A percentile compares a stretch with the other conserved stretches of the same genome.
Conservation (phyloP, 2,797 vertebrate species). For the Coranthus polyacanthus region DNA sequence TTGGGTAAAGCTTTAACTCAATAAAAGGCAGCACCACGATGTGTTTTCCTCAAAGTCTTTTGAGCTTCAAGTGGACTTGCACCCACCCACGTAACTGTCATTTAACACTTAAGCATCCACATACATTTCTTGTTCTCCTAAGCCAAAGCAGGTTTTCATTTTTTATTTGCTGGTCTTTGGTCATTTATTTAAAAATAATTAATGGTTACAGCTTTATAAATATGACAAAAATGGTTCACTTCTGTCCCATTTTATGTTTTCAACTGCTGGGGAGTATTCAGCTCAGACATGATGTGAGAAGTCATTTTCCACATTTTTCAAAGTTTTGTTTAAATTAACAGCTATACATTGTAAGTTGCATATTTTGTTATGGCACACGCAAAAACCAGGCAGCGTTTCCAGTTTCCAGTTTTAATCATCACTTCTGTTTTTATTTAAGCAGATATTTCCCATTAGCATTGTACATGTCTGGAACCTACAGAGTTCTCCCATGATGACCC, state of each 20-base stretch:
- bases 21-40: constrained; percentile 25
- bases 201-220: not conserved
- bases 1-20: constrained; percentile 24
- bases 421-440: constrained; percentile 89
- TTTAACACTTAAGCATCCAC: too few species aligned
- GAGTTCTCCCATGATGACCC: constrained; percentile 78
- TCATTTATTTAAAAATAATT: too few species aligned
- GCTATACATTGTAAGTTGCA: constrained; percentile 11
- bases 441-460: constrained; percentile 87
- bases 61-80: too few species aligned
- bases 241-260: not conserved
- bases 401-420: constrained; percentile 87
- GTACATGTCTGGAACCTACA: constrained; percentile 84
- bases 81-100: too few species aligned
- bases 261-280: not conserved
- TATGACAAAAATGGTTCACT: too few species aligned
- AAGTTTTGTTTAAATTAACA: too few species aligned
- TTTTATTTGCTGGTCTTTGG: too few species aligned
- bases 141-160: too few species aligned
- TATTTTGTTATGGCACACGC: too few species aligned
- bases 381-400: constrained; percentile 49
- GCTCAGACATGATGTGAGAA: not conserved
- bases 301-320: not conserved
- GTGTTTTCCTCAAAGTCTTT: too few species aligned
- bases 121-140: too few species aligned